Conservation (phyloP, 2,113 vertebrate genomes). For the Thamnophis sirtalis region DNA sequence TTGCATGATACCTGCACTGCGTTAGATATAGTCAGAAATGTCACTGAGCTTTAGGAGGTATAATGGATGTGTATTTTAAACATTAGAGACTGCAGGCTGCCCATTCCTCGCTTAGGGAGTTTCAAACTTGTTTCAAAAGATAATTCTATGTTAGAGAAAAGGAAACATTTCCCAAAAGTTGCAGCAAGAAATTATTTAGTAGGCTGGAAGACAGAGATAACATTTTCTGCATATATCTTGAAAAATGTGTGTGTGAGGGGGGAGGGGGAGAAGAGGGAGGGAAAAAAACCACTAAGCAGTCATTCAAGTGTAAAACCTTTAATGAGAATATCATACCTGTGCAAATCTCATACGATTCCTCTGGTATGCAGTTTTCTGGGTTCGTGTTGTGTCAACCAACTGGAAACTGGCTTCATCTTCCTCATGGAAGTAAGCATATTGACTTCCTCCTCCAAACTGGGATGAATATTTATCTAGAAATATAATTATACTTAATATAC, state of each 20-base stretch:
- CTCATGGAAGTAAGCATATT: slow-evolving; percentile 97
- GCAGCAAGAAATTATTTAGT: not conserved
- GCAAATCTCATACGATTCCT: slow-evolving; percentile 97
- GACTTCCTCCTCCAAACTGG: slow-evolving; percentile 94
- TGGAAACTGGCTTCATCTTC: slow-evolving; percentile 98
- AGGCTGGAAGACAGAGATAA: not conserved
- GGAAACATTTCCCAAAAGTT: not conserved
- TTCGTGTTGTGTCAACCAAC: slow-evolving; percentile 93
- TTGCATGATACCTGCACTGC: not conserved
- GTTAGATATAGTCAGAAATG: not conserved
- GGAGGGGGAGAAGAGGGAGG: too few relatives aligned
- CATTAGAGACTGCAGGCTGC: not conserved
- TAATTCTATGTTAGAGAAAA: not conserved
- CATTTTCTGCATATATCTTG: not conserved
- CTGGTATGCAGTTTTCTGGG: slow-evolving; percentile 96
- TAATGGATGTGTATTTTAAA: not conserved
- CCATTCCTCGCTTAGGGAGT: not conserved
- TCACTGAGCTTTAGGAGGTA: not conserved
- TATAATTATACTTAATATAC: not conserved
- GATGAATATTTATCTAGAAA: slow-evolving; percentile 92
- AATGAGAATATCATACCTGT: slow-evolving; percentile 73
- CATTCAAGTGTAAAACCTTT: not conserved
- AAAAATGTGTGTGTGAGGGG: not conserved
- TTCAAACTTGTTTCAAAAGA: not conserved
- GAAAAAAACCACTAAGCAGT: not conserved